Percentiles rank a stretch among this genome's conserved stretches.
These are phyloP conservation scores for Drosophila leonis DNA, from an alignment of 2,888 invertebrate species.

Conservation along the genomic window DNA sequence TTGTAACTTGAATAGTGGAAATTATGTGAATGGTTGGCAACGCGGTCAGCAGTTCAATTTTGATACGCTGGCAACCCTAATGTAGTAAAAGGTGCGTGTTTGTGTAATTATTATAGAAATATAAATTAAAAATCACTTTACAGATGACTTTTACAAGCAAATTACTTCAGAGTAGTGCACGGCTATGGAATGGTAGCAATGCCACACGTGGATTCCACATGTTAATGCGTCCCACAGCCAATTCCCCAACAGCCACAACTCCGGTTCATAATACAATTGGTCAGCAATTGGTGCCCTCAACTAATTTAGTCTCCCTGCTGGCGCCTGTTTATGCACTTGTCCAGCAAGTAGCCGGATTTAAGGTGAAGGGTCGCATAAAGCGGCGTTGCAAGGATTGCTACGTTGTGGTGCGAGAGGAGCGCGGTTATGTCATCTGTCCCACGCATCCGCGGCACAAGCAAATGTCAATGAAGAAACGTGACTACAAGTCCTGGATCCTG, in stretches of 20 bases:
- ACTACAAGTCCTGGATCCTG: slow-evolving; percentile 90
- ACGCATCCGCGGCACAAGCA: slow-evolving; percentile 93
- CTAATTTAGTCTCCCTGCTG: slow-evolving; percentile 49
- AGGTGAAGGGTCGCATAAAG: slow-evolving; percentile 89
- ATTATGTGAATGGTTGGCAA: slow-evolving; percentile 22
- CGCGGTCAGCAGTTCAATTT: background rate
- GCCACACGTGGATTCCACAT: slow-evolving; percentile 70
- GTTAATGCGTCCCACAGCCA: slow-evolving; percentile 60
- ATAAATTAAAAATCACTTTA: slow-evolving; percentile 49
- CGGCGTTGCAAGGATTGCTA: slow-evolving; percentile 93
- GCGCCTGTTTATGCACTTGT: slow-evolving; percentile 77
- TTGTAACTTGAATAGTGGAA: background rate
- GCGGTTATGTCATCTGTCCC: slow-evolving; percentile 91
- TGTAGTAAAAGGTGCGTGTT: slow-evolving; percentile 41
- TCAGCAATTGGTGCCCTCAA: slow-evolving; percentile 31
- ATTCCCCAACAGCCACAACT: slow-evolving; percentile 17
- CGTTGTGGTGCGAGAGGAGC: slow-evolving; percentile 89
- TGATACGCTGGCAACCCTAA: slow-evolving; percentile 32
- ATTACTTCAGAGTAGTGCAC: slow-evolving; percentile 52
- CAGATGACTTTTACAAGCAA: slow-evolving; percentile 77
- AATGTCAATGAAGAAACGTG: slow-evolving; percentile 89
- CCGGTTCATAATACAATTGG: slow-evolving; percentile 12
- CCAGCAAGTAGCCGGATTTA: slow-evolving; percentile 88
- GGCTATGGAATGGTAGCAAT: slow-evolving; percentile 41
- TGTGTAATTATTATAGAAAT: slow-evolving; percentile 17